These are phyloP conservation scores for Mactra quadrangularis DNA, from an alignment of 1,140 invertebrate genomes.

Conservation along the genomic window DNA sequence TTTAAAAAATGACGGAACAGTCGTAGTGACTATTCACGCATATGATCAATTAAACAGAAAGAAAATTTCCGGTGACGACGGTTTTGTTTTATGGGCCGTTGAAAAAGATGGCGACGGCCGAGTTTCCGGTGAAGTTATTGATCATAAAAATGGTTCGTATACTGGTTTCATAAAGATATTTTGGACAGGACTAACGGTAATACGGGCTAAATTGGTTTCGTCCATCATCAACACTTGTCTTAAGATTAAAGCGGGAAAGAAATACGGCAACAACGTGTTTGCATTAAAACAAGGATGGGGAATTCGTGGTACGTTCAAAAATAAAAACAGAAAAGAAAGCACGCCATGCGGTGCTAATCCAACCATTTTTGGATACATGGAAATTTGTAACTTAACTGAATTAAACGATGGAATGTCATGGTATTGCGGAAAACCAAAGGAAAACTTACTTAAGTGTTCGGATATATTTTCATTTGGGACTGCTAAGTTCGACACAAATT, in stretches of 20 bases:
- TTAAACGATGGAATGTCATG: slow-evolving; percentile 48
- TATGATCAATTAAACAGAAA: neutral
- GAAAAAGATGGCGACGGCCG: slow-evolving; percentile 23
- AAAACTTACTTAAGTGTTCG: neutral
- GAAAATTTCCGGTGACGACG: slow-evolving; percentile 15
- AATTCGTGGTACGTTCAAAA: slow-evolving; percentile 24
- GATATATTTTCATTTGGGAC: slow-evolving; percentile 28
- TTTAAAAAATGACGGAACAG: neutral
- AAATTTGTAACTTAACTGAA: slow-evolving; percentile 46
- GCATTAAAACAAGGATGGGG: slow-evolving; percentile 10
- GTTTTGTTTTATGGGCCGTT: slow-evolving; percentile 17
- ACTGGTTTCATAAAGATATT: slow-evolving; percentile 27
- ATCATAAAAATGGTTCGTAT: slow-evolving; percentile 52
- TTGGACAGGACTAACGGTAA: slow-evolving; percentile 32
- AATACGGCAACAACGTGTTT: slow-evolving; percentile 32
- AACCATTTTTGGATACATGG: neutral
- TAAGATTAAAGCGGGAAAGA: slow-evolving; percentile 5
- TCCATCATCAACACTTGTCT: slow-evolving; percentile 45
- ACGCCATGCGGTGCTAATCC: slow-evolving; percentile 31
- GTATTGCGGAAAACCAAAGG: slow-evolving; percentile 45
- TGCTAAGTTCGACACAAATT: neutral
- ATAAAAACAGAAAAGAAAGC: neutral
- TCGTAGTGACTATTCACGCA: slow-evolving; percentile 6
- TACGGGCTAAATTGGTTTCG: slow-evolving; percentile 20
- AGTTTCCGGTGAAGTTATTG: slow-evolving; percentile 40